These are phyloP conservation scores for Odontamblyopus rebecca DNA, from an alignment of 2,797 vertebrate species.

Conservation along the genomic window DNA sequence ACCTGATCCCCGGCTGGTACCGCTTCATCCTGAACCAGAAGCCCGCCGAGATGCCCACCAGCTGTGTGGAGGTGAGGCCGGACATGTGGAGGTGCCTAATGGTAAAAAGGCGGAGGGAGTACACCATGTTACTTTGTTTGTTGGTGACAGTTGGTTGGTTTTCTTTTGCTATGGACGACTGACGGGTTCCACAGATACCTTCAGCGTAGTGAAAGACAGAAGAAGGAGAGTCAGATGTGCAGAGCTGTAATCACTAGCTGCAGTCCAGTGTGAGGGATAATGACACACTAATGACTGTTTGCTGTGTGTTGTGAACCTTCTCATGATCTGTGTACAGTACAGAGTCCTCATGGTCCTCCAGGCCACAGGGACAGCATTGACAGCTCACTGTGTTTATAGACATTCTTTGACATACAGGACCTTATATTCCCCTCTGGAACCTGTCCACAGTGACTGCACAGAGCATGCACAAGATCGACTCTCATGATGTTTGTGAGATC, in stretches of 20 bases:
- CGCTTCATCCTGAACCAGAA: conserved; percentile 76
- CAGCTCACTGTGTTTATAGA: background rate
- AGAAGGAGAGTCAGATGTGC: background rate
- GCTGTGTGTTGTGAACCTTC: background rate
- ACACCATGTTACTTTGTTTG: too few relatives aligned
- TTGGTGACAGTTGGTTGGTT: too few relatives aligned
- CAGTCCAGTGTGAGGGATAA: conserved; percentile 38
- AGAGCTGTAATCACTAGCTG: conserved; percentile 41
- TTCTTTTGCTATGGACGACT: too few relatives aligned
- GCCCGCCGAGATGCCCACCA: conserved; percentile 82
- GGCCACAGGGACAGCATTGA: background rate
- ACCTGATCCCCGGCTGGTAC: conserved; percentile 78
- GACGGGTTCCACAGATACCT: too few relatives aligned
- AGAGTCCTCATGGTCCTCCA: background rate
- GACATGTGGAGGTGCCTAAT: background rate
- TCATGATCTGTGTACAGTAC: background rate
- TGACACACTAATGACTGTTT: conserved; percentile 47
- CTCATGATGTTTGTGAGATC: too few relatives aligned
- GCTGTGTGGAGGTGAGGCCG: conserved; percentile 78
- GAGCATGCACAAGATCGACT: too few relatives aligned
- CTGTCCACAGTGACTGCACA: background rate
- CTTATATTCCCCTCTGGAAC: background rate
- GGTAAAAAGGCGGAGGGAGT: too few relatives aligned
- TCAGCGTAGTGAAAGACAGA: too few relatives aligned
- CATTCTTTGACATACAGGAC: background rate